These are phyloP conservation scores for Vultur gryphus DNA, from an alignment of 2,797 vertebrate species.

Conservation along the genomic window DNA sequence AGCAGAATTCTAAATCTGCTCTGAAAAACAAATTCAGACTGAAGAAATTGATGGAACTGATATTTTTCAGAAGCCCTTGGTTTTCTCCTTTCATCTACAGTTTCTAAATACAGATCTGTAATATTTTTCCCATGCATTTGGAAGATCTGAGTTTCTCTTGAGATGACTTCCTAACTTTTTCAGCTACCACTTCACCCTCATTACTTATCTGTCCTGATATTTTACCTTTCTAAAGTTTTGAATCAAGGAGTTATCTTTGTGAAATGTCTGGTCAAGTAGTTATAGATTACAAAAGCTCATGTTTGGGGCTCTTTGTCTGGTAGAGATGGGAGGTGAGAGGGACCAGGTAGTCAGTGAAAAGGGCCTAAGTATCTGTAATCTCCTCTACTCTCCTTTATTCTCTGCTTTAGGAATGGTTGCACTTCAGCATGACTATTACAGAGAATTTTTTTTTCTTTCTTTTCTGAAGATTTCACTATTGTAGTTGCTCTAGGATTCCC, in stretches of 20 bases:
- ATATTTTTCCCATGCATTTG: background rate
- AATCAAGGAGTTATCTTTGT: background rate
- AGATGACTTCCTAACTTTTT: background rate
- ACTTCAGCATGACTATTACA: background rate
- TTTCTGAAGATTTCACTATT: background rate
- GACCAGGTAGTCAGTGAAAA: background rate
- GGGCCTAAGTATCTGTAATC: background rate
- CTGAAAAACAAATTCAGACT: background rate
- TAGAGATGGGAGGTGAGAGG: background rate
- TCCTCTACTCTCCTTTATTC: background rate
- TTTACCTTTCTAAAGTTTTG: background rate
- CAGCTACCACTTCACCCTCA: background rate
- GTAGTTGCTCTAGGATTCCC: background rate
- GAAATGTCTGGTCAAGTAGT: background rate
- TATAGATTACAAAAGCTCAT: background rate
- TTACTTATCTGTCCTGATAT: background rate
- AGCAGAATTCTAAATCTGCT: background rate
- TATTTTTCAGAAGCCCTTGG: background rate
- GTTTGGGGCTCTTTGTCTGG: background rate
- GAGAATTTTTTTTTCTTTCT: background rate
- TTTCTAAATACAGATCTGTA: background rate
- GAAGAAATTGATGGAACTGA: background rate
- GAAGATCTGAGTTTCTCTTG: background rate
- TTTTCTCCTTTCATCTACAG: background rate
- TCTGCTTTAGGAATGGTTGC: background rate